These are phyloP conservation scores for Columba guinea DNA, from an alignment of 2,797 vertebrate species.

Conservation along the genomic window DNA sequence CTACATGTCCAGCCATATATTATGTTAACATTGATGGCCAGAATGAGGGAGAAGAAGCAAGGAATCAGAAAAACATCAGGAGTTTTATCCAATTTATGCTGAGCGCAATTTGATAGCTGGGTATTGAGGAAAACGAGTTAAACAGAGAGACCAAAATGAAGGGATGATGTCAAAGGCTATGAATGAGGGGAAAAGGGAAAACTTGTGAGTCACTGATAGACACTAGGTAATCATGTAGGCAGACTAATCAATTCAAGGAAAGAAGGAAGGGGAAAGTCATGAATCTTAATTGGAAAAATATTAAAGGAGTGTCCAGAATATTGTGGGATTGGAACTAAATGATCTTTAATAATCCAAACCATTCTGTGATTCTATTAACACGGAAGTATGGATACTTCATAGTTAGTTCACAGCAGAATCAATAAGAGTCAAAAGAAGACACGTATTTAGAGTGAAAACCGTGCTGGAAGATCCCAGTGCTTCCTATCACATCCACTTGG, in stretches of 20 bases:
- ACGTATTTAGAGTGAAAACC: neutral
- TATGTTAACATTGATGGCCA: neutral
- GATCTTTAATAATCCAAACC: neutral
- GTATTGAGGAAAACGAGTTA: neutral
- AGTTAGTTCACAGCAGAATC: neutral
- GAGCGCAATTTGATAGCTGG: neutral
- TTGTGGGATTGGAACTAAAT: neutral
- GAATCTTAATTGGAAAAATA: neutral
- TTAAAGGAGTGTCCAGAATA: neutral
- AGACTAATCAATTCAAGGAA: neutral
- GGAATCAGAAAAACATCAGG: neutral
- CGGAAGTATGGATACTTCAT: neutral
- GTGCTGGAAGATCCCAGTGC: neutral
- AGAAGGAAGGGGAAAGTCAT: neutral
- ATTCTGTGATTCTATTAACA: neutral
- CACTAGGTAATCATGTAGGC: neutral
- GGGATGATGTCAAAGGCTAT: neutral
- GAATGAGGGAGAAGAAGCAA: neutral
- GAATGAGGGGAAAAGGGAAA: neutral
- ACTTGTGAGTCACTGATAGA: neutral
- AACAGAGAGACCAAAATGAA: neutral
- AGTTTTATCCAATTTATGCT: neutral
- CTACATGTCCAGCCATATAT: neutral
- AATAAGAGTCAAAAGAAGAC: neutral
- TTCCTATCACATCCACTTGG: neutral